Evolutionary conservation across 2,888 invertebrate species (phyloP).

Genomic region (Autographa gamma): DNA sequence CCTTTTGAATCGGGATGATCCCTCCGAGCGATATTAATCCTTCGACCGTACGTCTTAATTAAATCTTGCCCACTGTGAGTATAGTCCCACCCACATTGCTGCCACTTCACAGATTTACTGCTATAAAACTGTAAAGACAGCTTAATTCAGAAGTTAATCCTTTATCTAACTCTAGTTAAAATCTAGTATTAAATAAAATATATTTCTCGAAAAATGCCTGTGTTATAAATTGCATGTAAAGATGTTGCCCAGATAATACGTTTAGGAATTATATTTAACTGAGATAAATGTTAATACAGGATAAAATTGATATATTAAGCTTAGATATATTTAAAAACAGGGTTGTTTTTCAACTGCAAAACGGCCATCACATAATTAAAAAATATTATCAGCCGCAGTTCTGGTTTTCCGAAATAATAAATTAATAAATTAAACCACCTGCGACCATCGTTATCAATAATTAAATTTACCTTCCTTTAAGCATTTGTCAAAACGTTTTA

Average conservation of each 20-base stretch:
- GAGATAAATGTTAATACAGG: too few species aligned
- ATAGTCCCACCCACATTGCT: neutral
- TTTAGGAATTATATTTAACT: too few species aligned
- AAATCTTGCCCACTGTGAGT: neutral
- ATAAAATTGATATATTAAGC: too few species aligned
- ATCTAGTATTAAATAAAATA: too few species aligned
- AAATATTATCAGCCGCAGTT: neutral
- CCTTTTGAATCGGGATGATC: neutral
- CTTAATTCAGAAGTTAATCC: too few species aligned
- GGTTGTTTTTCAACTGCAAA: neutral
- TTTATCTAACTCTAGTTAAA: too few species aligned
- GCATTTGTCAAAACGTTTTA: conserved; percentile 10
- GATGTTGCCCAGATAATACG: too few species aligned
- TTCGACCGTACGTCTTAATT: neutral
- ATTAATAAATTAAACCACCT: neutral
- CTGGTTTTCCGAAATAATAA: neutral
- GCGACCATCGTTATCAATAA: neutral
- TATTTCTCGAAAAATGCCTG: too few species aligned
- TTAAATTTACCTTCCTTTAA: conserved; percentile 7
- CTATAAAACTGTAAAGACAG: too few species aligned
- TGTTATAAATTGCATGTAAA: too few species aligned
- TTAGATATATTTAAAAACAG: too few species aligned
- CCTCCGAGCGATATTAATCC: neutral
- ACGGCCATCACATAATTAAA: neutral
- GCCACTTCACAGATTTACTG: neutral